phyloP scores from a whole-genome alignment of 2,113 vertebrate genomes.

The Cettia cetti region DNA sequence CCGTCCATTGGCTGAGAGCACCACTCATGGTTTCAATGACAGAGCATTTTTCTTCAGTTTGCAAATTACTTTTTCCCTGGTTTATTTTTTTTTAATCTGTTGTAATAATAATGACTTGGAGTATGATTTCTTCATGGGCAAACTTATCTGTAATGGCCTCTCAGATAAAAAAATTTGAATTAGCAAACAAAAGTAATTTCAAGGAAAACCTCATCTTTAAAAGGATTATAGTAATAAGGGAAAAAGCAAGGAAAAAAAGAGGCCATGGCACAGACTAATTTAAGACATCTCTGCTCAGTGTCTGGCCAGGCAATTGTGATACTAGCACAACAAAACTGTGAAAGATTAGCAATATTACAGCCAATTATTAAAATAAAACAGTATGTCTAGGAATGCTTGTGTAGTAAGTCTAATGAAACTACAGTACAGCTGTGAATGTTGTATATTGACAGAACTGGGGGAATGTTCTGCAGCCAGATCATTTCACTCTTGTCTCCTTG shows the following conservation, averaged over 20 bases:
- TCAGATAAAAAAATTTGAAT: neutral
- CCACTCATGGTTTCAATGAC: neutral
- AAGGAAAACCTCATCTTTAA: neutral
- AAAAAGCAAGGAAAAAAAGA: neutral
- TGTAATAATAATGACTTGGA: neutral
- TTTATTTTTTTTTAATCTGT: neutral
- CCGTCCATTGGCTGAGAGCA: neutral
- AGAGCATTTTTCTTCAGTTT: neutral
- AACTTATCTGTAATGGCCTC: neutral
- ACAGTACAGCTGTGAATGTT: neutral
- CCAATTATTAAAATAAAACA: neutral
- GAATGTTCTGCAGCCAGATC: neutral
- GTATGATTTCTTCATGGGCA: neutral
- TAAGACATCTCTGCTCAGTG: neutral
- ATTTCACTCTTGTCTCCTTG: neutral
- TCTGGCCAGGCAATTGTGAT: neutral
- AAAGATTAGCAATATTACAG: neutral
- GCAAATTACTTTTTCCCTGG: neutral
- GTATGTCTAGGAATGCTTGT: neutral
- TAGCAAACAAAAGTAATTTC: neutral
- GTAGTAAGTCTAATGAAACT: neutral
- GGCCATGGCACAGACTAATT: neutral
- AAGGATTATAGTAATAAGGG: neutral
- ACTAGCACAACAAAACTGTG: neutral
- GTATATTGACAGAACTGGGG: neutral